phyloP scores from a whole-genome alignment of 2,797 vertebrate species.

The Holocentrus rufus region DNA sequence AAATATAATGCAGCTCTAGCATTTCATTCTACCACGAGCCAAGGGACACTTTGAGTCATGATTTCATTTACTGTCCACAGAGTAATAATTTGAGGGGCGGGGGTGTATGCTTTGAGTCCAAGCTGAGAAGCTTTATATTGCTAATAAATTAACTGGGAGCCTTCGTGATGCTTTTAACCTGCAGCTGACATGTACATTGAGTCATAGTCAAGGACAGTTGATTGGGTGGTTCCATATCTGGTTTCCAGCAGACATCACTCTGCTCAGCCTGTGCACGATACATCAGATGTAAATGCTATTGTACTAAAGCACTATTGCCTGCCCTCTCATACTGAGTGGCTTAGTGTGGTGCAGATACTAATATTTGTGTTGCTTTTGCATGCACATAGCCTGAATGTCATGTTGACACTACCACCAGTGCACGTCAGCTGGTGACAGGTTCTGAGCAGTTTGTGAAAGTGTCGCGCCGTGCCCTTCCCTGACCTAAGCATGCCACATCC shows the following conservation, averaged over 20 bases:
- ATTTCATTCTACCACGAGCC: slow-evolving; percentile 44
- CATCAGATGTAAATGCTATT: background rate
- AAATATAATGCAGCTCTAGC: slow-evolving; percentile 45
- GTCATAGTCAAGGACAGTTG: slow-evolving; percentile 18
- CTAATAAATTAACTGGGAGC: background rate
- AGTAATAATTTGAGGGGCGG: slow-evolving; percentile 28
- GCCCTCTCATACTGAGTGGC: slow-evolving; percentile 12
- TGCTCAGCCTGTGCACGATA: background rate
- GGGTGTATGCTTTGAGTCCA: slow-evolving; percentile 22
- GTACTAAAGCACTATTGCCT: background rate
- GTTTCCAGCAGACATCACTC: slow-evolving; percentile 9
- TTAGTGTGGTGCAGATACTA: slow-evolving; percentile 29
- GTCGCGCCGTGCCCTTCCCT: slow-evolving; percentile 37
- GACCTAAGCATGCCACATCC: slow-evolving; percentile 35
- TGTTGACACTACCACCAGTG: slow-evolving; percentile 67
- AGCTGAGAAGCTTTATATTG: slow-evolving; percentile 26
- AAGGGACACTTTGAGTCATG: slow-evolving; percentile 20
- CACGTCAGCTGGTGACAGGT: slow-evolving; percentile 30
- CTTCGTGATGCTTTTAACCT: slow-evolving; percentile 1
- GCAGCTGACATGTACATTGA: slow-evolving; percentile 29
- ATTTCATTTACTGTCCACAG: slow-evolving; percentile 40
- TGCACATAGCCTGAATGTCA: slow-evolving; percentile 63
- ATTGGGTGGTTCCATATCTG: slow-evolving; percentile 29
- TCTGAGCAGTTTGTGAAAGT: slow-evolving; percentile 37
- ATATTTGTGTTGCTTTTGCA: slow-evolving; percentile 64